These are phyloP conservation scores for Syngnathus rostellatus DNA, from an alignment of 2,797 vertebrate genomes.

Conservation along the genomic window DNA sequence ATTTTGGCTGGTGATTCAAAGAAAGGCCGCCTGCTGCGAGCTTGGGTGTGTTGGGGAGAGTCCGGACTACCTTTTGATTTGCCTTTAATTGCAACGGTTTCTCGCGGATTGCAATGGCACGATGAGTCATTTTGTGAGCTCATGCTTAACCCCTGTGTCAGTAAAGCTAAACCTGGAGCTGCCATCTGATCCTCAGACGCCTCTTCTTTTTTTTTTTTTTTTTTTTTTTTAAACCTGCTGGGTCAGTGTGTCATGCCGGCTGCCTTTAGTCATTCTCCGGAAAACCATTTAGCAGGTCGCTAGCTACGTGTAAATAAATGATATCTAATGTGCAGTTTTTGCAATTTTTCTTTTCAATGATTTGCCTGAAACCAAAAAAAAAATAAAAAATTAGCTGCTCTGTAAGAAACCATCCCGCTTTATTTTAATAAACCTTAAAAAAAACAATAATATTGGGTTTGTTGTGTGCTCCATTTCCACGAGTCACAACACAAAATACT, in stretches of 20 bases:
- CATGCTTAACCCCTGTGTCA: slow-evolving; percentile 12
- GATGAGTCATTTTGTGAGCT: not conserved
- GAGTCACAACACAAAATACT: too few species aligned
- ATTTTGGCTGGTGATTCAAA: not conserved
- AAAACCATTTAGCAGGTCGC: not conserved
- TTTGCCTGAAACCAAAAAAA: not conserved
- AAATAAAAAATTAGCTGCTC: too few species aligned
- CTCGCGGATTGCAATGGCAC: not conserved
- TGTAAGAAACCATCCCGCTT: too few species aligned
- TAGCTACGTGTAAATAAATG: not conserved
- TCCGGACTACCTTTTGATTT: not conserved
- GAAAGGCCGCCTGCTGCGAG: not conserved
- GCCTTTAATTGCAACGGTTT: not conserved
- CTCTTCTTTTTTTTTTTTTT: slow-evolving; percentile 17
- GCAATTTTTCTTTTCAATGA: not conserved
- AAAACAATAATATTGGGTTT: too few species aligned
- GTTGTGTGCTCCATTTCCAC: too few species aligned
- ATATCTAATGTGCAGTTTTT: not conserved
- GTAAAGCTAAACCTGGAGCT: slow-evolving; percentile 27
- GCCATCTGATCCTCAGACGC: slow-evolving; percentile 26
- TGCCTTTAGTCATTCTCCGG: not conserved
- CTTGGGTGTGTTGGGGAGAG: not conserved
- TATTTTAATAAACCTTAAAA: too few species aligned
- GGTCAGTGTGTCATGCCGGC: slow-evolving; percentile 38
- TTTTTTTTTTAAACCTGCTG: slow-evolving; percentile 29